Evolutionary conservation across 2,888 invertebrate genomes (phyloP).

Genomic region (Cataglyphis rosenhaueri): DNA sequence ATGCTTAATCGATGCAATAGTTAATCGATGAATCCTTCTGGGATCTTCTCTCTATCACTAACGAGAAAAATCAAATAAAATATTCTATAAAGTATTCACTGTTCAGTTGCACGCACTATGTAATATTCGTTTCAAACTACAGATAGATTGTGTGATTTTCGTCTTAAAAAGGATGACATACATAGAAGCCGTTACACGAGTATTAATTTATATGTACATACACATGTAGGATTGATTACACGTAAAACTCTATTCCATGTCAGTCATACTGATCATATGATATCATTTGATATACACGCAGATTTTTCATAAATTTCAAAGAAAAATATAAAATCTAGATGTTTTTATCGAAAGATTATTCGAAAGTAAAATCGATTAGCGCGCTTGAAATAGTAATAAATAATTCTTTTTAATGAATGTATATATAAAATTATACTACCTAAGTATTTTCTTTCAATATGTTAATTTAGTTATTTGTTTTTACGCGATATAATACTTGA

Average conservation of each 20-base stretch:
- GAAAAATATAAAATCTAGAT: constrained; percentile 21
- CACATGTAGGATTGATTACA: constrained; percentile 51
- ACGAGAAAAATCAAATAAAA: constrained; percentile 63
- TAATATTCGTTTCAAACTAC: constrained; percentile 38
- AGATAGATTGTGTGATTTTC: constrained; percentile 48
- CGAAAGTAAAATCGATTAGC: constrained; percentile 23
- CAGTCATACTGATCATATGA: constrained; percentile 45
- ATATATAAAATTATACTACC: not conserved
- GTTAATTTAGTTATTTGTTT: constrained; percentile 23
- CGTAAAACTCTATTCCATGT: constrained; percentile 33
- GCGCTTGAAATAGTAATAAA: constrained; percentile 1
- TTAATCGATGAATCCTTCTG: not conserved
- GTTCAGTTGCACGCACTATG: not conserved
- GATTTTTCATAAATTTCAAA: constrained; percentile 21
- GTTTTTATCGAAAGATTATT: constrained; percentile 2
- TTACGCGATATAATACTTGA: not conserved
- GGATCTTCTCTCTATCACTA: constrained; percentile 31
- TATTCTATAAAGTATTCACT: constrained; percentile 56
- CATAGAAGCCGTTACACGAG: constrained; percentile 64
- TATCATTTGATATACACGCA: constrained; percentile 36
- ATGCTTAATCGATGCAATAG: not conserved
- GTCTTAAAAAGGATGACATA: constrained; percentile 57
- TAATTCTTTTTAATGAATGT: constrained; percentile 4
- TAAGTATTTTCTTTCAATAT: not conserved
- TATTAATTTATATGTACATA: constrained; percentile 55